Evolutionary conservation across 2,888 invertebrate genomes (phyloP).

Genomic region (Ophion obscuratus): DNA sequence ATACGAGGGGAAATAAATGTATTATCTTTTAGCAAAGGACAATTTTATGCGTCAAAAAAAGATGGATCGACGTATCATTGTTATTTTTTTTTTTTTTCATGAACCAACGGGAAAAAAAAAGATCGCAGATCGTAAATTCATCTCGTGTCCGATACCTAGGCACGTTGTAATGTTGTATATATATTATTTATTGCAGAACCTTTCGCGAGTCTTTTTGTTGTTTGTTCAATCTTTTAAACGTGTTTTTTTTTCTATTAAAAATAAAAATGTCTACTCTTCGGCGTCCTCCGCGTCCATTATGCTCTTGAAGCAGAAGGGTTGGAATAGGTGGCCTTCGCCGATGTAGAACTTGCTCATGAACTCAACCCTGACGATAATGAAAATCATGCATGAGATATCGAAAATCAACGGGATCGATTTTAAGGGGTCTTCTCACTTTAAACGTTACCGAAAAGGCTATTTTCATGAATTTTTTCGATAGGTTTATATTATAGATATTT

Average conservation of each 20-base stretch:
- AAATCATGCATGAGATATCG: background rate
- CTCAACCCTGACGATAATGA: constrained; percentile 87
- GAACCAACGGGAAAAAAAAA: background rate
- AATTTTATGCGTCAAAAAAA: too few species aligned
- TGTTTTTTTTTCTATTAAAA: background rate
- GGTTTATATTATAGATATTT: too few species aligned
- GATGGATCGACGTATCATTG: background rate
- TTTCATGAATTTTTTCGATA: too few species aligned
- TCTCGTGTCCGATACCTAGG: background rate
- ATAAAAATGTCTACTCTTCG: constrained; percentile 74
- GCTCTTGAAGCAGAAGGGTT: constrained; percentile 88
- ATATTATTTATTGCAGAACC: constrained; percentile 49
- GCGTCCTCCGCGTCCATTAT: constrained; percentile 84
- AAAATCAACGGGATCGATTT: background rate
- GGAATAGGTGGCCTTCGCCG: constrained; percentile 88
- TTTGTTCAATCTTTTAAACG: constrained; percentile 70
- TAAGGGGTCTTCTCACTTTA: too few species aligned
- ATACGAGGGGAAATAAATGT: background rate
- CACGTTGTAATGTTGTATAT: constrained; percentile 15
- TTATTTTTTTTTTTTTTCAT: background rate
- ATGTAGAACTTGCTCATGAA: constrained; percentile 91
- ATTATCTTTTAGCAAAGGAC: background rate
- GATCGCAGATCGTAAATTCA: background rate
- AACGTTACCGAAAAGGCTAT: too few species aligned
- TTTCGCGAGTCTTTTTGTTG: constrained; percentile 40